Evolutionary conservation across 37 sponge, comb jelly and placozoan genomes (phyloP).

Genomic region (Geodia barretti): DNA sequence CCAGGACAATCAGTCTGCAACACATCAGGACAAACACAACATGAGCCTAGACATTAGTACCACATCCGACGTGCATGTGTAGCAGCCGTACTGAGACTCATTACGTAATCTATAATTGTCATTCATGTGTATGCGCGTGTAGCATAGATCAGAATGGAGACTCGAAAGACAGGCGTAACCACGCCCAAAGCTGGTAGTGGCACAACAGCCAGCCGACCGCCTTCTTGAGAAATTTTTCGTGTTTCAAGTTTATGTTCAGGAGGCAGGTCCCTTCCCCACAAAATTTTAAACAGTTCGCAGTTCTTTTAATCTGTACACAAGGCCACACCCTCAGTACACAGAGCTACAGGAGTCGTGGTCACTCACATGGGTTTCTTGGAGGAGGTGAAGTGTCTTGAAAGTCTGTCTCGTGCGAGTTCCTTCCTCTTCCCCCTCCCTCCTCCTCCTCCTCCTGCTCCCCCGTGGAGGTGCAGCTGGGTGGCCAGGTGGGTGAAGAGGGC

Average conservation of each 20-base stretch:
- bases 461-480: background rate
- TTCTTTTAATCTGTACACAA: too few species aligned
- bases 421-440: background rate
- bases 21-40: too few species aligned
- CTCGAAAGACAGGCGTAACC: background rate
- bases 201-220: too few species aligned
- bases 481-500: slow-evolving; percentile 33
- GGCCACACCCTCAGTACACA: too few species aligned
- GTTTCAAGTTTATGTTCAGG: too few species aligned
- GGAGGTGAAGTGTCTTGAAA: slow-evolving; percentile 36
- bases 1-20: slow-evolving; percentile 78
- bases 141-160: background rate
- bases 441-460: too few species aligned
- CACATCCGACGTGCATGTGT: background rate
- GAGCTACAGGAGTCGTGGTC: too few species aligned
- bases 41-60: too few species aligned
- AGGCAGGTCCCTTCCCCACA: too few species aligned
- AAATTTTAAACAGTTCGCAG: too few species aligned
- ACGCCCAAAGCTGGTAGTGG: background rate
- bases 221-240: too few species aligned
- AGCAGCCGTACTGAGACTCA: background rate
- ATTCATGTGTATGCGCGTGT: background rate
- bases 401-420: background rate
- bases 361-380: too few species aligned
- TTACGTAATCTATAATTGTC: background rate